Conservation (phyloP, 2,888 invertebrate genomes). For the Hypercompe scribonia region DNA sequence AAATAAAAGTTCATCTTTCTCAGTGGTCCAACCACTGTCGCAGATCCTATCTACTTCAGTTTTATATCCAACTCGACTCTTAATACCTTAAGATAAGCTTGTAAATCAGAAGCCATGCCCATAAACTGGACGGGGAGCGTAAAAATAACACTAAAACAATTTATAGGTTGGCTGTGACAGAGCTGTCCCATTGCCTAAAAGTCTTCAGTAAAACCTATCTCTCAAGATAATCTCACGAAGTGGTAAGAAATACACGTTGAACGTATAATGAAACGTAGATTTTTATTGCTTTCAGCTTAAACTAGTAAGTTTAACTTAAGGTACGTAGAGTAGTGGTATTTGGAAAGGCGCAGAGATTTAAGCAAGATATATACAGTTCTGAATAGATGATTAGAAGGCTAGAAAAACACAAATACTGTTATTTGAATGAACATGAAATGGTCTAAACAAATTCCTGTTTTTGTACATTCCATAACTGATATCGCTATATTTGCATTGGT, state of each 20-base stretch:
- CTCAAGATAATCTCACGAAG: conserved; percentile 36
- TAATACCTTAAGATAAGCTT: conserved; percentile 17
- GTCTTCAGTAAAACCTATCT: conserved; percentile 46
- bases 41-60: not conserved
- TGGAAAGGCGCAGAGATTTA: not conserved
- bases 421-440: not conserved
- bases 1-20: not conserved
- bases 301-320: not conserved
- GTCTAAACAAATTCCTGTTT: not conserved
- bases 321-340: not conserved
- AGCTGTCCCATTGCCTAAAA: conserved; percentile 43
- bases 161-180: conserved; percentile 45
- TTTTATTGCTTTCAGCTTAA: conserved; percentile 1
- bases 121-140: conserved; percentile 43
- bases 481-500: not conserved
- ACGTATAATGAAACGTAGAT: conserved; percentile 7
- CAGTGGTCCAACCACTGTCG: not conserved
- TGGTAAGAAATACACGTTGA: conserved; percentile 26
- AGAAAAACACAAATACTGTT: not conserved
- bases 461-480: not conserved
- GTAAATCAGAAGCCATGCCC: conserved; percentile 44
- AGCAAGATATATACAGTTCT: not conserved
- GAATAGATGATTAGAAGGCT: not conserved
- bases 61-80: conserved; percentile 10
- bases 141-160: conserved; percentile 52